Percentiles rank a stretch among this genome's conserved stretches.
Evolutionary conservation across 2,888 invertebrate genomes (phyloP).

Genomic region (Opisthograptis luteolata): DNA sequence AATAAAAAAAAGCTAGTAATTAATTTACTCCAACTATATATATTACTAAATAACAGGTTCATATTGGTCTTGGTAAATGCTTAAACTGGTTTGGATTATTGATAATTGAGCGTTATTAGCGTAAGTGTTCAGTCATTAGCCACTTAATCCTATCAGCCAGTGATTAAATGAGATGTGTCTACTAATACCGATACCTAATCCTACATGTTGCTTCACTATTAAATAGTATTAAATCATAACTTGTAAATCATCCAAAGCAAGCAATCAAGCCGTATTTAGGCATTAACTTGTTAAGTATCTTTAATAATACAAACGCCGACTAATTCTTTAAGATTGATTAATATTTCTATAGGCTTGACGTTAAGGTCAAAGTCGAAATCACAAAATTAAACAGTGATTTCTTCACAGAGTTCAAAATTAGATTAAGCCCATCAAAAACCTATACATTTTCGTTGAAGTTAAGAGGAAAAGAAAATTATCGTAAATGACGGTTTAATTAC

Average conservation of each 20-base stretch:
- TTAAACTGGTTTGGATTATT: constrained; percentile 5
- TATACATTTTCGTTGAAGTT: constrained; percentile 33
- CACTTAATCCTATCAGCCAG: constrained; percentile 2
- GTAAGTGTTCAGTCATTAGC: constrained; percentile 2
- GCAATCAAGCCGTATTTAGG: no score
- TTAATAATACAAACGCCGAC: no score
- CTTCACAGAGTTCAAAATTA: constrained; percentile 29
- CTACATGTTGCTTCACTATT: no score
- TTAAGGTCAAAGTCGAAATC: constrained; percentile 9
- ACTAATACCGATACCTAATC: background rate
- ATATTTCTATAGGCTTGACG: no score
- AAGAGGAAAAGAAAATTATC: constrained; percentile 28
- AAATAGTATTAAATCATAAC: no score
- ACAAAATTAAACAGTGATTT: constrained; percentile 25
- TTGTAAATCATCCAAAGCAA: no score
- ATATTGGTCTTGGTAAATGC: background rate
- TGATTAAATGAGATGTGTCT: background rate
- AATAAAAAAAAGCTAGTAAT: no score
- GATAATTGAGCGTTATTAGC: constrained; percentile 12
- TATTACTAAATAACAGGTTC: constrained; percentile 1
- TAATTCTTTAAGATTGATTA: no score
- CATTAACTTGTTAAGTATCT: no score
- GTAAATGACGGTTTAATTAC: constrained; percentile 38
- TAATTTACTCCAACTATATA: no score
- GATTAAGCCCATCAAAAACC: constrained; percentile 37